Evolutionary conservation across 2,113 vertebrate species (phyloP), one percentile per base, ranked within the genome.

Genomic region (Panthera uncia): DNA sequence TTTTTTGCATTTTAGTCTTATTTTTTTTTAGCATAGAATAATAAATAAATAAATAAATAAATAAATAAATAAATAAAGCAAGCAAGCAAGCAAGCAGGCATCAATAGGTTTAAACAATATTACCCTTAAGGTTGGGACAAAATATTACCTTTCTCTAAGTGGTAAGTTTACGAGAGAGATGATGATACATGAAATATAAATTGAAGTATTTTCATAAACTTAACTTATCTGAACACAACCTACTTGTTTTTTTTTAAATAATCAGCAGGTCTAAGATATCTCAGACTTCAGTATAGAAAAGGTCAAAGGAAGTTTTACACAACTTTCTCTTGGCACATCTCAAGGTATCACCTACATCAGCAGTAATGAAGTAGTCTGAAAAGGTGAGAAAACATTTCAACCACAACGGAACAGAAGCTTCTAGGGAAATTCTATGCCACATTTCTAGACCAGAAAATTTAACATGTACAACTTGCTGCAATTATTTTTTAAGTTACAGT

Each of bases 351-450:
- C 89, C 63, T 95, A 93, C 38, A 92, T 81, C 50, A 66, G 81
- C 88, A 94, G 55, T 68, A 89, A 97, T 41, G 57, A 98, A 11
- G 61, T 7, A 89, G 41, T 87, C 89, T 79, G 96, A 79, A 29
- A 94, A 95, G 89, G 93, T 96, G 91, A 97, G 92, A 95, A 96
- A 97, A 96, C 68, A 90, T 84, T 76, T 97, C 50, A 96, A 96
- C 92, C 89, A 90, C 97, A 97, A 89, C 80, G 95, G 87, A 98
- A 96, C 61, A 90, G 45, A 89, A 83, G 78, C 63, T 93, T 97
- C 92, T 68, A 97, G 81, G 91, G 81, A 96, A 89, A 33, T 63
- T 84, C 52, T 61, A 18, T 41, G 74, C 31, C 83, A 80, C 19
- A 68, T 93, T 93, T 94, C 68, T 93, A 91, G 10, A 92, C 19